A percentile compares a stretch with the other conserved stretches of the same genome.
Conservation (phyloP, 2,797 vertebrate genomes). For the Phataginus tetradactyla region DNA sequence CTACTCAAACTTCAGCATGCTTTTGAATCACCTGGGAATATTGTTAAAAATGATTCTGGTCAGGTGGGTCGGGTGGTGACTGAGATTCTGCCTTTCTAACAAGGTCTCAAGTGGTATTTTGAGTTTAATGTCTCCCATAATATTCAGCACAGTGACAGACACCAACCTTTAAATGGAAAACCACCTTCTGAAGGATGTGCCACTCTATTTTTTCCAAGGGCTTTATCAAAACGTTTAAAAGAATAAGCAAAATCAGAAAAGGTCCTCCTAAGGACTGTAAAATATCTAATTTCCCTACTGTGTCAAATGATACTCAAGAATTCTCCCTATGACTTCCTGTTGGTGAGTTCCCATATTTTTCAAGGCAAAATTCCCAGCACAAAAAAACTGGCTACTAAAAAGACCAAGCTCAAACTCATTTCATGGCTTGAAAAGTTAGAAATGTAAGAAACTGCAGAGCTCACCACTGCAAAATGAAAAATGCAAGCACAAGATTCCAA, state of each 20-base stretch:
- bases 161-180: conserved; percentile 39
- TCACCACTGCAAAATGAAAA: neutral
- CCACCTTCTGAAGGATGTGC: neutral
- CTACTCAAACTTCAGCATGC: neutral
- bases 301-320: neutral
- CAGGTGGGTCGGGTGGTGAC: neutral
- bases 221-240: conserved; percentile 3
- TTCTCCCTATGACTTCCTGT: neutral
- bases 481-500: neutral
- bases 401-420: neutral
- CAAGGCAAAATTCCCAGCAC: conserved; percentile 5
- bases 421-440: conserved; percentile 31
- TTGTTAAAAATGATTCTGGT: neutral
- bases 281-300: neutral
- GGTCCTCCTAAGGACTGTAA: neutral
- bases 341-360: neutral
- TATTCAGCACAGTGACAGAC: neutral
- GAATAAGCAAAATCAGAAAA: conserved; percentile 35
- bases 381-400: neutral
- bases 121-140: neutral
- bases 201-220: neutral
- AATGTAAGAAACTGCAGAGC: neutral
- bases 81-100: neutral
- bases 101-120: neutral
- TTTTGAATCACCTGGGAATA: neutral